Percentiles rank a stretch among this genome's conserved stretches.
Conservation (phyloP, 2,888 invertebrate genomes). For the Camptogramma bilineatum region DNA sequence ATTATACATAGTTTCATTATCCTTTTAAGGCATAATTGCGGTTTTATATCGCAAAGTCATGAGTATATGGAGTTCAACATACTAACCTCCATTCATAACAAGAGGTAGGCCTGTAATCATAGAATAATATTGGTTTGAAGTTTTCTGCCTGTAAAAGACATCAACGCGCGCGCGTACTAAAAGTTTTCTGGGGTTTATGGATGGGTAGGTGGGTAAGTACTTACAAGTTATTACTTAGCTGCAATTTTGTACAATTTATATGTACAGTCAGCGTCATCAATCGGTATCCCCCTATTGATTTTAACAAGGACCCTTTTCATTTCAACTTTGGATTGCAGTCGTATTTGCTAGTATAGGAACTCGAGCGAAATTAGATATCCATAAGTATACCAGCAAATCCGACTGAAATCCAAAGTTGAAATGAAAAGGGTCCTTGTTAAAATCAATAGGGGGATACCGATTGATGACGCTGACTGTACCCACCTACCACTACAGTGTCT, state of each 20-base stretch:
- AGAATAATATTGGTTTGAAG: slow-evolving; percentile 1
- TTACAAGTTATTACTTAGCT: background rate
- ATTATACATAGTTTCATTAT: slow-evolving; percentile 4
- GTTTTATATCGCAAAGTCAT: slow-evolving; percentile 4
- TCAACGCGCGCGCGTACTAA: slow-evolving; percentile 21
- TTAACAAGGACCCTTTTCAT: no score
- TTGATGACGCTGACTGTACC: no score
- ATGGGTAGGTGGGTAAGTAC: no score
- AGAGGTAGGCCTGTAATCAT: background rate
- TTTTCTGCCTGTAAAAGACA: slow-evolving; percentile 24
- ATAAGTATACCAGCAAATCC: no score
- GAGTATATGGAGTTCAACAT: background rate
- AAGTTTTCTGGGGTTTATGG: slow-evolving; percentile 1
- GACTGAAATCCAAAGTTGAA: no score
- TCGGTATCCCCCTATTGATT: no score
- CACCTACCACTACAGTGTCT: slow-evolving; percentile 4
- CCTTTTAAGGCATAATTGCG: slow-evolving; percentile 10
- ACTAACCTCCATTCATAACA: slow-evolving; percentile 4
- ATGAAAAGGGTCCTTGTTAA: no score
- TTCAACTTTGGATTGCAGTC: no score
- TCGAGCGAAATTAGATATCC: no score
- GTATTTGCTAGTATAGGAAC: no score
- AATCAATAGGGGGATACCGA: no score
- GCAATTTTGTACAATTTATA: background rate
- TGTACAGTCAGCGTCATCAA: no score